Percentiles rank a stretch among this genome's conserved stretches.
Evolutionary conservation across 2,888 invertebrate genomes (phyloP).

Genomic region (Latrodectus elegans): DNA sequence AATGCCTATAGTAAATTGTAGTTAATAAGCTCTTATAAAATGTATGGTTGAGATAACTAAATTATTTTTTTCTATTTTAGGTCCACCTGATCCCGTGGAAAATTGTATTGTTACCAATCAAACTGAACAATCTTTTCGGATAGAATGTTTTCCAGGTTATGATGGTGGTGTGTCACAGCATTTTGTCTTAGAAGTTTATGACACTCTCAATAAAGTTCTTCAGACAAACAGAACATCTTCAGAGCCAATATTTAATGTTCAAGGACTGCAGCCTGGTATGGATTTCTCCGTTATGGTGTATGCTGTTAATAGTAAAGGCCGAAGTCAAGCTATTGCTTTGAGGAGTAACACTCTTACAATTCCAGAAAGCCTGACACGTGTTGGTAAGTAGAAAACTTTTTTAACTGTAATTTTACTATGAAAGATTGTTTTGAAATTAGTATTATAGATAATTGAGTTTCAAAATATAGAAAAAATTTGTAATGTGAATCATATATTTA

Average conservation of each 20-base stretch:
- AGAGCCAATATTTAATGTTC: slow-evolving; percentile 69
- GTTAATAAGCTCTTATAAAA: too few relatives aligned
- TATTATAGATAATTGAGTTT: too few relatives aligned
- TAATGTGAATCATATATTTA: too few relatives aligned
- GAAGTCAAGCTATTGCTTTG: slow-evolving; percentile 68
- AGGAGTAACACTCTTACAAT: slow-evolving; percentile 68
- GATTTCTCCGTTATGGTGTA: slow-evolving; percentile 70
- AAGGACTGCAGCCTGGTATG: slow-evolving; percentile 70
- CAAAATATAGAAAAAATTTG: too few relatives aligned
- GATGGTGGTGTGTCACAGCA: slow-evolving; percentile 91
- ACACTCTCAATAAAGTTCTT: slow-evolving; percentile 48
- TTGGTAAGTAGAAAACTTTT: slow-evolving; percentile 43
- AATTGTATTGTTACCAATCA: slow-evolving; percentile 92
- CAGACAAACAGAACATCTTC: slow-evolving; percentile 68
- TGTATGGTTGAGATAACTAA: too few relatives aligned
- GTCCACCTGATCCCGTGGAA: slow-evolving; percentile 89
- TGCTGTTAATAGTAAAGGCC: slow-evolving; percentile 71
- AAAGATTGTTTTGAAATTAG: neutral
- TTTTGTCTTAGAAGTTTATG: slow-evolving; percentile 84
- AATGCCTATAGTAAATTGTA: too few relatives aligned
- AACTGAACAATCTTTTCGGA: slow-evolving; percentile 87
- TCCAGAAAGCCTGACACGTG: slow-evolving; percentile 68
- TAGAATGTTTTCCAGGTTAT: slow-evolving; percentile 90
- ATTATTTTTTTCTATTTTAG: slow-evolving; percentile 76
- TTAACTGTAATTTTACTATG: neutral